Conservation (phyloP, 2,113 vertebrate genomes). For the Oxyruncus cristatus region DNA sequence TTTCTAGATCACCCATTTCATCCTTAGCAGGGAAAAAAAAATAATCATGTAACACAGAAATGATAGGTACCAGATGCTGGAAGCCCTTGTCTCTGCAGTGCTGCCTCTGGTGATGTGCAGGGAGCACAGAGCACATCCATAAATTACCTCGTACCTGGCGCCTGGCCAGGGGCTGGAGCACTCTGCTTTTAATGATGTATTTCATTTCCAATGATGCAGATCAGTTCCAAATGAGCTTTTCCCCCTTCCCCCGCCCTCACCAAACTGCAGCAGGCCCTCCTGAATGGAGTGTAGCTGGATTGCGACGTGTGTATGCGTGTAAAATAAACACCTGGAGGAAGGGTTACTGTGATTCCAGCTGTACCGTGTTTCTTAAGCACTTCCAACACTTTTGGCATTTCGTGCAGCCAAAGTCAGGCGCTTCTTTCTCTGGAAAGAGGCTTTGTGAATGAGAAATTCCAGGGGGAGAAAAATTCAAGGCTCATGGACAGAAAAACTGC, state of each 20-base stretch:
- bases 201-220: constrained; percentile 26
- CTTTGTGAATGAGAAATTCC: background rate
- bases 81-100: background rate
- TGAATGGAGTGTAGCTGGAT: background rate
- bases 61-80: background rate
- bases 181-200: background rate
- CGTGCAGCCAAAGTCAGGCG: background rate
- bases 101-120: background rate
- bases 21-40: background rate
- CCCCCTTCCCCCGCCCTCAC: background rate
- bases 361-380: background rate
- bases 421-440: background rate
- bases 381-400: background rate
- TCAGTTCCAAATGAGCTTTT: background rate
- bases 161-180: background rate
- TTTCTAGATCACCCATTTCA: background rate
- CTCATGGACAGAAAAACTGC: background rate
- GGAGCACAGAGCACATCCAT: background rate
- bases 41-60: background rate
- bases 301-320: background rate
- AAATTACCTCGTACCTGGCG: background rate
- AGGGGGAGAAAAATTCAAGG: background rate
- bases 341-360: background rate
- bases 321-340: background rate
- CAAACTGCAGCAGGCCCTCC: background rate